A percentile compares a stretch with the other conserved stretches of the same genome.
Evolutionary conservation across 2,888 invertebrate genomes (phyloP).

Genomic region (Drosophila tanythrix): DNA sequence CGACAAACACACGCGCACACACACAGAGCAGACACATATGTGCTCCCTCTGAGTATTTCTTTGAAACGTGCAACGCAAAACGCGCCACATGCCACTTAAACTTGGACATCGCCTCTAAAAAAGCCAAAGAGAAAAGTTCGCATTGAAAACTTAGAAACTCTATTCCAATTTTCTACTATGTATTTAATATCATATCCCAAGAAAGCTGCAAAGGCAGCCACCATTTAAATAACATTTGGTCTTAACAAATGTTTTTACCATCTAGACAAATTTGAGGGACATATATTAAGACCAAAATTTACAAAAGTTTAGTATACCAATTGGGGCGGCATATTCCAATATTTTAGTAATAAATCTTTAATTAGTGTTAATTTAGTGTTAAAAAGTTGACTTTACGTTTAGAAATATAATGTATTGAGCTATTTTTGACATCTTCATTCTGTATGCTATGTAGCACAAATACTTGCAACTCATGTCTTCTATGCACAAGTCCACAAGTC

Average conservation of each 20-base stretch:
- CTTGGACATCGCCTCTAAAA: constrained; percentile 56
- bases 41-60: constrained; percentile 23
- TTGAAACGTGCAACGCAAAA: constrained; percentile 53
- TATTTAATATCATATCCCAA: not conserved
- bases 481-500: not conserved
- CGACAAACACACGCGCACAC: constrained; percentile 11
- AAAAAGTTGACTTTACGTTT: not conserved
- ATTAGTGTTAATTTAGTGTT: not conserved
- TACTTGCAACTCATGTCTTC: not conserved
- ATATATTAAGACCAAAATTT: not conserved
- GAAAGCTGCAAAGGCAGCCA: not conserved
- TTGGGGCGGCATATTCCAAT: not conserved
- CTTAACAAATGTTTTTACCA: constrained; percentile 6
- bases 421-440: not conserved
- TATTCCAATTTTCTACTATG: constrained; percentile 26
- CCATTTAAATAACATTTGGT: not conserved
- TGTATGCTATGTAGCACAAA: not conserved
- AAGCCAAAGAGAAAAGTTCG: constrained; percentile 63
- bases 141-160: constrained; percentile 37
- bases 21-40: constrained; percentile 17
- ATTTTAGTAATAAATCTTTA: not conserved
- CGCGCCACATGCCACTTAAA: constrained; percentile 60
- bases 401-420: too few relatives aligned
- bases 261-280: not conserved
- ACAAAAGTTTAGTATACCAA: not conserved